A percentile compares a stretch with the other conserved stretches of the same genome.
These are phyloP conservation scores for Sphenodon punctatus DNA, from an alignment of 2,797 vertebrate species.

Conservation along the genomic window DNA sequence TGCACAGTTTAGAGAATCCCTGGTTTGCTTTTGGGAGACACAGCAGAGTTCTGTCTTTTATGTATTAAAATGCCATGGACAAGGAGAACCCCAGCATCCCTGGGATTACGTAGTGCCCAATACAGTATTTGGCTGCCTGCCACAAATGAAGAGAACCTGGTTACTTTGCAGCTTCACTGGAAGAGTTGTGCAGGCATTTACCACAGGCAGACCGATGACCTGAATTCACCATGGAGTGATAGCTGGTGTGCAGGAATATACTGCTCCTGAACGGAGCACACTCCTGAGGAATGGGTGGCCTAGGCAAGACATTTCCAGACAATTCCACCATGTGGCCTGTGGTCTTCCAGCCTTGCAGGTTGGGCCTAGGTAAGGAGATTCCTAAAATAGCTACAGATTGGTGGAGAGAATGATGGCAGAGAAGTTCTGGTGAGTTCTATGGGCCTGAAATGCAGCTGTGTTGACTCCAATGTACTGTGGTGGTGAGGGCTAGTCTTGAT, in stretches of 20 bases:
- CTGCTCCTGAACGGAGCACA: not conserved
- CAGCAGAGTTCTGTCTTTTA: not conserved
- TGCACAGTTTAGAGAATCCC: rapidly evolving
- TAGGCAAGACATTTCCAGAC: not conserved
- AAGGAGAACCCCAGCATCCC: not conserved
- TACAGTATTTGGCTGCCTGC: not conserved
- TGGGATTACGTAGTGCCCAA: not conserved
- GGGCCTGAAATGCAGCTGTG: not conserved
- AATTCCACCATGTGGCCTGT: too few relatives aligned
- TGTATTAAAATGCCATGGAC: not conserved
- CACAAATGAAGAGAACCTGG: not conserved
- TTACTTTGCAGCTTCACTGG: not conserved
- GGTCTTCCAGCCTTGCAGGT: not conserved
- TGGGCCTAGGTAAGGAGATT: not conserved
- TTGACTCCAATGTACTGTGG: not conserved
- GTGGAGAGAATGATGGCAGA: not conserved
- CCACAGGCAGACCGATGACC: not conserved
- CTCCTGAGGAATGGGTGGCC: not conserved
- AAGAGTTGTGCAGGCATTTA: not conserved
- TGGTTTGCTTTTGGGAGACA: not conserved
- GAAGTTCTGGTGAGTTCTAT: rapidly evolving
- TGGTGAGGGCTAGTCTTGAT: not conserved
- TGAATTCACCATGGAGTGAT: not conserved
- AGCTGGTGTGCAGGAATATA: not conserved
- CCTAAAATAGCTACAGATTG: not conserved